Evolutionary conservation across 1,140 invertebrate genomes (phyloP), one percentile per base, ranked within the genome.

Genomic region (Heterodera carotae): DNA sequence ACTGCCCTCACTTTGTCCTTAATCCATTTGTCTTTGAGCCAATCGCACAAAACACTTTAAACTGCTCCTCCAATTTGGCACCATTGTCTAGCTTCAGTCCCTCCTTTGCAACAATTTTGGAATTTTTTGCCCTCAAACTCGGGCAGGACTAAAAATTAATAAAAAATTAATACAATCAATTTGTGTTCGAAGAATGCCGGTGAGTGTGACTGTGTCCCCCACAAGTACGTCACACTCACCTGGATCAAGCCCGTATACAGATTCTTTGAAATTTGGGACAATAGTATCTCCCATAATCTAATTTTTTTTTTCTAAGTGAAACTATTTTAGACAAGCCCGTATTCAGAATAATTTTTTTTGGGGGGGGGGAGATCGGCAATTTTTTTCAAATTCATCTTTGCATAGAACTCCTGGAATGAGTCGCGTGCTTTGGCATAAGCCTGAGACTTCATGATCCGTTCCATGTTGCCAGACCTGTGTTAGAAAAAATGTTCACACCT

Each of bases 61-160:
- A 98, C 67, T 92, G 91, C 79, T 91, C 92, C 84, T 93, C 92
- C 33, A 94, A 91, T 78, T 92, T 92, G 78, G 93, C 53, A 27
- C 92, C 92, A 87, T 91, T 94, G 76, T 94, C 92, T 1, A 91
- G 70, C 73, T 92, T 92, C 83, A 99, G 92, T 2, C 96, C 96
- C 90, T 99, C 97, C 89, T 99, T 99, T 76, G 97, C 97, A n/a
- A n/a, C n/a, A 94, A 88, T 99, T 99, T 89, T 98, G 96, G 93
- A 99, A 87, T 64, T 98, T 98, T 90, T 98, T 97, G 36, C 95
- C 94, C 85, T 99, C 96, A 89, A 96, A 99, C 89, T 99, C 96
- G n/a, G 97, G 96, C 84, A 99, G 10, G 94, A 29, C 62, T 66
- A 66, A 43, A 98, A 66, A 66, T 1, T 22, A 22, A 22, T 18